These are phyloP conservation scores for Trissolcus brochymenae DNA, from an alignment of 2,888 invertebrate species.

Conservation along the genomic window DNA sequence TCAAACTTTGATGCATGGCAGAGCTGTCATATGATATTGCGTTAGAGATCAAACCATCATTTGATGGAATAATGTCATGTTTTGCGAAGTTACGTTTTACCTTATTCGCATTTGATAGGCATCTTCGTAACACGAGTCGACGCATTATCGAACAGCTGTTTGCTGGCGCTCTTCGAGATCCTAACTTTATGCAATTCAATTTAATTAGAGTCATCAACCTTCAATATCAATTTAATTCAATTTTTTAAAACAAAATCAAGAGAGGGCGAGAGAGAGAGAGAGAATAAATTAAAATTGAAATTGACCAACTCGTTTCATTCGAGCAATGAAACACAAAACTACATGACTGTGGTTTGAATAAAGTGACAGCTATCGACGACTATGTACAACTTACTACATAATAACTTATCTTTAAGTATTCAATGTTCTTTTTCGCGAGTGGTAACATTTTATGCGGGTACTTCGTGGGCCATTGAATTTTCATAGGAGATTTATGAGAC, in stretches of 20 bases:
- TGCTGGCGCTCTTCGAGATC: slow-evolving; percentile 20
- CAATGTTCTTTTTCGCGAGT: slow-evolving; percentile 23
- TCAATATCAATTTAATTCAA: not conserved
- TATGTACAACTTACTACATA: slow-evolving; percentile 12
- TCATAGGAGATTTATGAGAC: slow-evolving; percentile 34
- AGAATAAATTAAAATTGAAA: too few relatives aligned
- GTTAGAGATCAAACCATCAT: slow-evolving; percentile 42
- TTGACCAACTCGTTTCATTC: not conserved
- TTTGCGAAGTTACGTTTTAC: slow-evolving; percentile 41
- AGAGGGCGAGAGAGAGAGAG: too few relatives aligned
- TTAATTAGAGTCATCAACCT: slow-evolving; percentile 17
- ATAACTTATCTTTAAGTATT: slow-evolving; percentile 28
- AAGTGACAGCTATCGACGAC: slow-evolving; percentile 1
- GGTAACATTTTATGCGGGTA: slow-evolving; percentile 24
- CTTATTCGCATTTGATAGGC: slow-evolving; percentile 44
- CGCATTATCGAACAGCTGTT: slow-evolving; percentile 34
- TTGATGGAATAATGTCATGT: slow-evolving; percentile 50
- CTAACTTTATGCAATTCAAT: slow-evolving; percentile 16
- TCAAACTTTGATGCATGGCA: slow-evolving; percentile 50
- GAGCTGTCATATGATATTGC: slow-evolving; percentile 45
- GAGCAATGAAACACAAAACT: not conserved
- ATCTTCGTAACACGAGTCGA: slow-evolving; percentile 38
- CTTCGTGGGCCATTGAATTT: slow-evolving; percentile 35
- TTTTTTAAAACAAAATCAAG: not conserved
- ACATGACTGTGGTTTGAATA: not conserved